These are phyloP conservation scores for Griposia aprilina DNA, from an alignment of 2,888 invertebrate genomes.

Conservation along the genomic window DNA sequence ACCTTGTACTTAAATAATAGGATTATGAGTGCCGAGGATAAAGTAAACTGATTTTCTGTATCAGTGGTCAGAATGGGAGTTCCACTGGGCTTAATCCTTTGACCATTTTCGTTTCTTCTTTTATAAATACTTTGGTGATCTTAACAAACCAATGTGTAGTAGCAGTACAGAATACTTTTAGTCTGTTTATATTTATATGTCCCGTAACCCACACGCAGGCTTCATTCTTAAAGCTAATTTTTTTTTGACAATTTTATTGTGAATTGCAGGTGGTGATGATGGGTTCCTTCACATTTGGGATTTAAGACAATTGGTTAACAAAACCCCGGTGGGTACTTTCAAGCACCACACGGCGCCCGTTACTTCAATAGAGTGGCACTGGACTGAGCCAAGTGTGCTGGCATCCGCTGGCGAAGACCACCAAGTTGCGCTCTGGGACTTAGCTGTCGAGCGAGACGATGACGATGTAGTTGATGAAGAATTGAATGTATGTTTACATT, in stretches of 20 bases:
- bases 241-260: neutral
- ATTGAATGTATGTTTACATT: conserved; percentile 78
- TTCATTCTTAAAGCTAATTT: neutral
- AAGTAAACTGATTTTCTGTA: neutral
- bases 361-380: conserved; percentile 99
- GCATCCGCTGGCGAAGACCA: conserved; percentile 98
- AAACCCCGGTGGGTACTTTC: conserved; percentile 97
- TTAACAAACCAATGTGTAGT: neutral
- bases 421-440: conserved; percentile 99
- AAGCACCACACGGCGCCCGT: conserved; percentile 98
- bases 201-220: neutral
- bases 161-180: neutral
- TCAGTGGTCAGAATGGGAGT: neutral
- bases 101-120: neutral
- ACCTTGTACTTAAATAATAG: neutral
- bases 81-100: conserved; percentile 5
- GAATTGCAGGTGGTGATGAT: conserved; percentile 97
- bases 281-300: conserved; percentile 99
- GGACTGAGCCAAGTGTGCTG: conserved; percentile 97
- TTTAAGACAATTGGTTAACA: conserved; percentile 94
- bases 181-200: neutral
- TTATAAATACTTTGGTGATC: neutral
- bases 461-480: conserved; percentile 90
- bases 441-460: conserved; percentile 96
- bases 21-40: neutral